Percentiles rank a stretch among this genome's conserved stretches.
These are phyloP conservation scores for Apantesis nais DNA, from an alignment of 2,888 invertebrate species.

Conservation along the genomic window DNA sequence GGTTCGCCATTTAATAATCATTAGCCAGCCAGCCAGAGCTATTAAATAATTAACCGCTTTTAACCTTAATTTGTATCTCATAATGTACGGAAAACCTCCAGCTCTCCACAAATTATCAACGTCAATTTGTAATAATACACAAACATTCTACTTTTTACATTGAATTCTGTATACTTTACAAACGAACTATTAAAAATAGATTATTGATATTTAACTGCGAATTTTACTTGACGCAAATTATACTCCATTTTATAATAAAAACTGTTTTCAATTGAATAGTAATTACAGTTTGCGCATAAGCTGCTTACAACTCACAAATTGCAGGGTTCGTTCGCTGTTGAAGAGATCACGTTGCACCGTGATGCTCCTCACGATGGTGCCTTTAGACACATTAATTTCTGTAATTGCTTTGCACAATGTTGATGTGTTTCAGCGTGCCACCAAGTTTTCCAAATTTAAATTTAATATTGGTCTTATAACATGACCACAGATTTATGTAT, in stretches of 20 bases:
- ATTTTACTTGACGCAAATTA: constrained; percentile 18
- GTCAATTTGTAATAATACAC: neutral
- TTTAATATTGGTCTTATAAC: constrained; percentile 32
- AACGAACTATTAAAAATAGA: neutral
- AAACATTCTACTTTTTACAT: neutral
- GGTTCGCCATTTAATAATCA: too few species aligned
- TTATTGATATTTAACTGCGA: constrained; percentile 1
- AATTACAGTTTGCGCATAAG: constrained; percentile 58
- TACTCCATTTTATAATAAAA: constrained; percentile 34
- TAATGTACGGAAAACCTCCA: too few species aligned
- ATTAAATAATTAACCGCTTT: too few species aligned
- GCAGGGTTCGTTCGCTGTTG: constrained; percentile 53
- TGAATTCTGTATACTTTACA: neutral
- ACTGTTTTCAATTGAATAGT: constrained; percentile 61
- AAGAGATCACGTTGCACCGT: constrained; percentile 50
- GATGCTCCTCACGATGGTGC: constrained; percentile 62
- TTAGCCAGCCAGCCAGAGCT: too few species aligned
- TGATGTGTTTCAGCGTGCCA: constrained; percentile 35
- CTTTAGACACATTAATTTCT: constrained; percentile 71
- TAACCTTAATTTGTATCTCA: too few species aligned
- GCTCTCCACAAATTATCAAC: neutral
- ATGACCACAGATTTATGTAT: constrained; percentile 11
- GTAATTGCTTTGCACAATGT: constrained; percentile 59
- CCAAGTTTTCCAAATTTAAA: constrained; percentile 30
- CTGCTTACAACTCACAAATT: constrained; percentile 61